These are phyloP conservation scores for Talpa occidentalis DNA, from an alignment of 2,113 vertebrate species.

Conservation along the genomic window DNA sequence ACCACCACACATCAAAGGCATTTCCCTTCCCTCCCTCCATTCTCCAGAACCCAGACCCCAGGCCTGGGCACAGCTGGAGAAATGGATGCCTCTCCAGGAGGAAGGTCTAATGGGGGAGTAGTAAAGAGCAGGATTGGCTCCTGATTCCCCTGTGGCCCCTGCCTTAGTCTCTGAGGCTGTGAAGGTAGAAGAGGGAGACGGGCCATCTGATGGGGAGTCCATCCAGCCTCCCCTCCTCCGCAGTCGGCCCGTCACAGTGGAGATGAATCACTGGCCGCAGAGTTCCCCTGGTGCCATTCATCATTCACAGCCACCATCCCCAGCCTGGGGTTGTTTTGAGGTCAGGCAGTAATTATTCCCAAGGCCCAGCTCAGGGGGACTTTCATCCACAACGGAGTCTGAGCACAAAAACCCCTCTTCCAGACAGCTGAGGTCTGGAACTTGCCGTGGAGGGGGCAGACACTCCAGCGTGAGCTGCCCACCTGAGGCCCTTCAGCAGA, in stretches of 20 bases:
- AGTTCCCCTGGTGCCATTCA: not conserved
- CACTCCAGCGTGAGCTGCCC: not conserved
- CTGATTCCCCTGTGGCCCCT: not conserved
- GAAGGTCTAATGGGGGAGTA: not conserved
- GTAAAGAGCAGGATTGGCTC: not conserved
- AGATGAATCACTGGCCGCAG: not conserved
- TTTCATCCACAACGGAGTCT: slow-evolving; percentile 31
- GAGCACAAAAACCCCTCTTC: not conserved
- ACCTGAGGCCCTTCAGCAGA: accelerated
- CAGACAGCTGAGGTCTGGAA: not conserved
- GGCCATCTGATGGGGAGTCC: not conserved
- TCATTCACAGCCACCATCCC: not conserved
- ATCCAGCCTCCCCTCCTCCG: too few species aligned
- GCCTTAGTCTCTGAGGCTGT: not conserved
- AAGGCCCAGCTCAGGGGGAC: not conserved
- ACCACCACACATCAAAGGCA: not conserved
- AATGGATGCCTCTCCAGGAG: not conserved
- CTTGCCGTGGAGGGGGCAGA: not conserved
- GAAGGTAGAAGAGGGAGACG: not conserved
- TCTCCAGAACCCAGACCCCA: not conserved
- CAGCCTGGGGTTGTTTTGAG: not conserved
- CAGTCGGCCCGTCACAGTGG: not conserved
- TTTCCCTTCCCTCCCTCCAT: not conserved
- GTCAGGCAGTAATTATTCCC: not conserved
- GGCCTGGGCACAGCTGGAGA: too few species aligned